Evolutionary conservation across 2,113 vertebrate species (phyloP), one percentile per base, ranked within the genome.

Genomic region (Climacteris rufus): DNA sequence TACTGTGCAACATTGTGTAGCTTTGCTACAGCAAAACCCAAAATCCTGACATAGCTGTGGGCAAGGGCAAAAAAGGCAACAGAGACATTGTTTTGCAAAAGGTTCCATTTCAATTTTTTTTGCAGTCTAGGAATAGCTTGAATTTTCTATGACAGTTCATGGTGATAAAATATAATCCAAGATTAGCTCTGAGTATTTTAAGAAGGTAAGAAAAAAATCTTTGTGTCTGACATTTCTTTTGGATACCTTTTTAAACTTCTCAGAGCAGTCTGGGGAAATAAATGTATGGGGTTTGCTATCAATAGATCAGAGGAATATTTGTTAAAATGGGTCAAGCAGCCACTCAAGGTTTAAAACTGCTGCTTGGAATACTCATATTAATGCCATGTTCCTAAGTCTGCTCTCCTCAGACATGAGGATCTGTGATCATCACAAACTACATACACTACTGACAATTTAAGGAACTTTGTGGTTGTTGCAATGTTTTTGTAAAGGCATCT

Each of bases 121-220:
- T 72, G 6, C n/a, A 56, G 68, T 82, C 83, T 89, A 84, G 80
- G 72, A 95, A 96, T 93, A 90, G 65, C 60, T 90, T 50, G 53
- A 71, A 89, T 95, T 90, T 87, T 93, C 72, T 94, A 7, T 28
- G 54, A 85, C 22, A 85, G 64, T 70, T 92, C 71, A 42, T 37
- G 15, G 53, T 49, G 35, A 94, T 89, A 90, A 95, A 96, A 77
- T 74, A 77, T 20, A 88, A 78, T 74, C 85, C 74, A 74, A 94
- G 37, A 90, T 90, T 90, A 96, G 79, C 66, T 68, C 49, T 27
- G 31, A 82, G n/a, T 89, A 90, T 93, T 96, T 95, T 81, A 78
- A 80, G 44, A 65, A 27, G 20, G 20, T 60, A 87, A 86, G 68
- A 68, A 81, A 68, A 81, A 87, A 81, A 47, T 53, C 33, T 64